Evolutionary conservation across 1,140 invertebrate species (phyloP), one percentile per base, ranked within the genome.

Genomic region (Eupeodes corollae): DNA sequence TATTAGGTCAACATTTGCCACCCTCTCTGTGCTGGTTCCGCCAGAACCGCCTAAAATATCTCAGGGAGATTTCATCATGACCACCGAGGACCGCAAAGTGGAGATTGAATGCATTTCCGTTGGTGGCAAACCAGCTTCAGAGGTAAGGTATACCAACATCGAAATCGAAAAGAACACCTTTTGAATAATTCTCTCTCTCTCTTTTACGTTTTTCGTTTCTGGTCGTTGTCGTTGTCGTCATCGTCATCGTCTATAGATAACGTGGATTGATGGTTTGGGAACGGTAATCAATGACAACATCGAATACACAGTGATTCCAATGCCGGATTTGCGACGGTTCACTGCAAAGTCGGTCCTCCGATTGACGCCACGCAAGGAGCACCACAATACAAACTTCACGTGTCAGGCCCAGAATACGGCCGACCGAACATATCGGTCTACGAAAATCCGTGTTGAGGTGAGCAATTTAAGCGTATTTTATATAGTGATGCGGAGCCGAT

Each of bases 351-450:
- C 82, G 41, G 74, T 80, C n/a, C 70, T 87, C 45, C 79, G 75
- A 49, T 73, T 88, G 52, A 80, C 77, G 54, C 83, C 86, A 10
- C 79, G 79, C 53, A 82, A 83, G 63, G 78, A 81, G 49, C 83
- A 88, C 67, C 78, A 87, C 66, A 86, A 86, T 61, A 83, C 82
- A 57, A 83, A 76, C 42, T 81, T 88, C 56, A 84, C 83, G 46
- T 89, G 87, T 70, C 82, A 84, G 68, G 82, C 81, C 51, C 81
- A 83, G 68, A 84, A 83, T 59, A 76, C 77, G 34, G 80, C 80
- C 39, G 78, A 82, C 64, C 74, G 79, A 53, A 78, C 76, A 50
- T 80, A 82, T 61, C 75, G 77, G 57, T 79, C 74, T 50, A 79
- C 77, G 41, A 77, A 76, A 69, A 74, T 83, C 52, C 73, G 73